Evolutionary conservation across 2,797 vertebrate species (phyloP).

Genomic region (Novumbra hubbsi): DNA sequence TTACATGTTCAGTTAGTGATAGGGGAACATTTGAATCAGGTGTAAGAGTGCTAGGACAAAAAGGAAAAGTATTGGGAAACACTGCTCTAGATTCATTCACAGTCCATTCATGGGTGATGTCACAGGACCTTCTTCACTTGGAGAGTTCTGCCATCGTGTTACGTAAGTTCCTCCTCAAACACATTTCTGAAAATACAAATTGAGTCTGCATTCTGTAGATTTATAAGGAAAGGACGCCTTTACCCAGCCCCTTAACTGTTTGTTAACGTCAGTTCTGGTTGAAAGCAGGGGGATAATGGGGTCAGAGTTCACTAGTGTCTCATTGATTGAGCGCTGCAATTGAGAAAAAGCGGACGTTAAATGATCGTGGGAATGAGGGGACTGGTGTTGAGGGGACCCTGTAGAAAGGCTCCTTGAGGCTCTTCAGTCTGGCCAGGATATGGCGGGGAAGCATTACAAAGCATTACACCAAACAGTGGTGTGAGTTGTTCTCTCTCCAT

Average conservation of each 20-base stretch:
- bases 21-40: too few species aligned
- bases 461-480: slow-evolving; percentile 1
- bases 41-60: too few species aligned
- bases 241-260: slow-evolving; percentile 20
- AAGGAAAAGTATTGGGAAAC: too few species aligned
- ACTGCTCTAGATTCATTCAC: too few species aligned
- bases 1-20: too few species aligned
- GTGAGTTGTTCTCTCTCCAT: neutral
- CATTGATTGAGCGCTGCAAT: slow-evolving; percentile 29
- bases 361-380: slow-evolving; percentile 49
- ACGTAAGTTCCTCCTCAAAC: too few species aligned
- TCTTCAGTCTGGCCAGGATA: neutral
- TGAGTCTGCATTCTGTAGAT: neutral
- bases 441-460: neutral
- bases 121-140: too few species aligned
- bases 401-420: neutral
- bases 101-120: too few species aligned
- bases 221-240: slow-evolving; percentile 27
- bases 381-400: slow-evolving; percentile 12
- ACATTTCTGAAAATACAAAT: neutral
- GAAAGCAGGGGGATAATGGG: slow-evolving; percentile 28
- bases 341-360: slow-evolving; percentile 31
- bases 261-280: slow-evolving; percentile 37
- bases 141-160: too few species aligned
- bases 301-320: slow-evolving; percentile 43